phyloP scores from a whole-genome alignment of 2,113 vertebrate genomes.

The Desmodus rotundus region DNA sequence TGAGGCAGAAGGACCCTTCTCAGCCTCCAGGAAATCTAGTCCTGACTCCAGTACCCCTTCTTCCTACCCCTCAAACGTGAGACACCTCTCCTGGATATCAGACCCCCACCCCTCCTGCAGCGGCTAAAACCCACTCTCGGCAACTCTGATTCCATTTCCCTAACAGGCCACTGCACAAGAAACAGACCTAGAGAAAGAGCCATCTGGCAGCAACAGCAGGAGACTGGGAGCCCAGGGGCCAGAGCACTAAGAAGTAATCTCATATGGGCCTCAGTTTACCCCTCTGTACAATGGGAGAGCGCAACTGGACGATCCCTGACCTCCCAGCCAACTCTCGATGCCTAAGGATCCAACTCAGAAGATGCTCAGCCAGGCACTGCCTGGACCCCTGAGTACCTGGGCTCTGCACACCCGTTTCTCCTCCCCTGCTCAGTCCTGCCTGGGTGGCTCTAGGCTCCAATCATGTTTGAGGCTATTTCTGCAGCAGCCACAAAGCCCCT shows the following conservation, averaged over 20 bases:
- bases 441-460: background rate
- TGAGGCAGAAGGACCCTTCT: background rate
- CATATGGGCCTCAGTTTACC: background rate
- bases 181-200: background rate
- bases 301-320: background rate
- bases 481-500: slow-evolving; percentile 21
- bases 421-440: background rate
- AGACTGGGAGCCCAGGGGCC: background rate
- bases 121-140: background rate
- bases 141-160: background rate
- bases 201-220: background rate
- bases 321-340: background rate
- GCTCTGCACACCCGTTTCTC: background rate
- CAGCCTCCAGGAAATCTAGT: background rate
- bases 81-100: background rate
- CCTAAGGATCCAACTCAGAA: background rate
- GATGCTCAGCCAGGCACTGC: background rate
- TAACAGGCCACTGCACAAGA: background rate
- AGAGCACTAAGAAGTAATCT: background rate
- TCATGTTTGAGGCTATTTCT: slow-evolving; percentile 38
- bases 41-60: background rate
- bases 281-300: background rate
- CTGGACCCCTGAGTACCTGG: background rate
- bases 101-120: background rate
- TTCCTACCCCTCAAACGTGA: background rate